Percentiles rank a stretch among this genome's conserved stretches.
phyloP scores from a whole-genome alignment of 2,113 vertebrate genomes.

The Rhabdomys dilectus region DNA sequence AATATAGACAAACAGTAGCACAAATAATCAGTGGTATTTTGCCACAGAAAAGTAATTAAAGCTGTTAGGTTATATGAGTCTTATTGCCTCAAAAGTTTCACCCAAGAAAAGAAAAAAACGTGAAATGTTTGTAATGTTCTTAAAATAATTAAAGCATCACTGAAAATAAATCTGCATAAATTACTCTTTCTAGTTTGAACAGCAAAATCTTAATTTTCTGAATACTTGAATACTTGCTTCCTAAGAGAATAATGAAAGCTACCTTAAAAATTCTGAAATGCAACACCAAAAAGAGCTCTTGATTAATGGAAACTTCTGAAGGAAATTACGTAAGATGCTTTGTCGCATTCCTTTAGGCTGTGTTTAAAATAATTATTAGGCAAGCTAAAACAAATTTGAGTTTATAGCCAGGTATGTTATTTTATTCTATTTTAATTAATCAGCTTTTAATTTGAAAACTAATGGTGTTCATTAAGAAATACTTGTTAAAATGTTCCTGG shows the following conservation, averaged over 20 bases:
- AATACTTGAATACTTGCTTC: neutral
- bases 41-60: neutral
- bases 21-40: neutral
- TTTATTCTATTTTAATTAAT: neutral
- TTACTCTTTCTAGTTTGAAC: neutral
- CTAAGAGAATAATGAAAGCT: neutral
- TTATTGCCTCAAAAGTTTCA: neutral
- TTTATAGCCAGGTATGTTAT: neutral
- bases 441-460: neutral
- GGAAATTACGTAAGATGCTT: neutral
- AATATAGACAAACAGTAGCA: neutral
- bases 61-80: neutral
- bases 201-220: conserved; percentile 33
- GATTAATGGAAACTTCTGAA: neutral
- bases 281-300: neutral
- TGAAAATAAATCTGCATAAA: neutral
- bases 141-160: neutral
- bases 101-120: neutral
- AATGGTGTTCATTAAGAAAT: neutral
- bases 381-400: neutral
- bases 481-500: neutral
- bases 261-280: neutral
- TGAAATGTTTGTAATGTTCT: neutral
- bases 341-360: neutral
- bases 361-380: neutral